Evolutionary conservation across 2,888 invertebrate species (phyloP), one percentile per base, ranked within the genome.

Genomic region (Lithophane socia): DNA sequence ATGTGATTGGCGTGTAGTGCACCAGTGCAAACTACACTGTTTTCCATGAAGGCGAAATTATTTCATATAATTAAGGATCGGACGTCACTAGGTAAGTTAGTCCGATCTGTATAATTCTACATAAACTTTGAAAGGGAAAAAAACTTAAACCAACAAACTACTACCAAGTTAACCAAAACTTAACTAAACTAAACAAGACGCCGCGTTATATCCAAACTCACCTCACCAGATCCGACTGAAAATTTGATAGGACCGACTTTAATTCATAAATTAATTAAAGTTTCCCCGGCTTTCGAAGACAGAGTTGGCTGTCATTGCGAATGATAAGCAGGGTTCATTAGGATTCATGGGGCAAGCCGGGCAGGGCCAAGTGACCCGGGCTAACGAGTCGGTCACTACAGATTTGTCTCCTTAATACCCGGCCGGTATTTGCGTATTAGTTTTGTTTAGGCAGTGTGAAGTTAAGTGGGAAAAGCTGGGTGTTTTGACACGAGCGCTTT

Each of bases 191-290:
- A 86, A 82, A 83, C 72, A 75, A 79, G 86, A 64, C 58, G 44
- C 77, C 58, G n/a, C 64, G 77, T 82, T 80, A 75, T 85, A 84
- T 84, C 64, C 63, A 79, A 89, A 65, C 79, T 71, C 83, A 87
- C 91, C 90, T 91, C 29, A 29, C 87, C 85, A 85, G 80, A 75
- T 77, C 80, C 88, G 83, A 86, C 82, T 86, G 92, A 93, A 94
- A 93, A 92, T 92, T 92, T 93, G 93, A 92, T 90, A 91, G 91
- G 89, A 88, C 89, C 87, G 88, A 85, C 91, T 93, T 94, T 92
- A 94, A 94, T 95, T 95, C 93, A 93, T 95, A 95, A 96, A 95
- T 95, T 95, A 96, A 96, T 96, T 96, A 94, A 95, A 95, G 90
- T 94, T 91, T 87, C 82, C 84, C 89, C 85, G 84, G 91, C 85